A percentile compares a stretch with the other conserved stretches of the same genome.
These are phyloP conservation scores for Caenorhabditis afra DNA, from an alignment of 2,888 invertebrate genomes.

Conservation along the genomic window DNA sequence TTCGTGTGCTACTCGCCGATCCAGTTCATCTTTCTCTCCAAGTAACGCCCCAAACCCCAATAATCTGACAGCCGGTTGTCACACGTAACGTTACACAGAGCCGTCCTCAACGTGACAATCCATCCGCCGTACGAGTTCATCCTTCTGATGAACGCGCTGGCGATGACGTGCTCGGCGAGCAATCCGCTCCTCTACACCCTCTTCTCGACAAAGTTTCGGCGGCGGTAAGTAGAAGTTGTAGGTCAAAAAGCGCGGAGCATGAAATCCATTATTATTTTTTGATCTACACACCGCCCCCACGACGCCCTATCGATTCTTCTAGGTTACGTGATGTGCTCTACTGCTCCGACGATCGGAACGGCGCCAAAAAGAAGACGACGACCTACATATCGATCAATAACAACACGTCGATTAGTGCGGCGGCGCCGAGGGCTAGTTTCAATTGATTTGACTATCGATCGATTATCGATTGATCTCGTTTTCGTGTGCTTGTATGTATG, in stretches of 20 bases:
- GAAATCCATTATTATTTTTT: too few species aligned
- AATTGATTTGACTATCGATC: slow-evolving; percentile 58
- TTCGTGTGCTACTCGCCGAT: slow-evolving; percentile 82
- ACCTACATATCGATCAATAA: slow-evolving; percentile 59
- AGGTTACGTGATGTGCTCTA: slow-evolving; percentile 58
- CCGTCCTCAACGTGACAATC: slow-evolving; percentile 69
- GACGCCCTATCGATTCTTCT: slow-evolving; percentile 17
- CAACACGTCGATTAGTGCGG: slow-evolving; percentile 49
- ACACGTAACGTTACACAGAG: too few species aligned
- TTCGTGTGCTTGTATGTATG: too few species aligned
- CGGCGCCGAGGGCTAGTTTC: slow-evolving; percentile 60
- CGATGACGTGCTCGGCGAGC: slow-evolving; percentile 78
- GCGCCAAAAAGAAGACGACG: slow-evolving; percentile 25
- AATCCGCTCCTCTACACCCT: slow-evolving; percentile 79
- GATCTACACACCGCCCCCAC: too few species aligned
- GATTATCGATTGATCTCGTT: too few species aligned
- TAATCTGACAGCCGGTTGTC: too few species aligned
- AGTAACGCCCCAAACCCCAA: too few species aligned
- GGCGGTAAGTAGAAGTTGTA: too few species aligned
- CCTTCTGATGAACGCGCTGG: slow-evolving; percentile 77
- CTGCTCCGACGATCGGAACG: slow-evolving; percentile 41
- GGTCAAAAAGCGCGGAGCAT: slow-evolving; percentile 33
- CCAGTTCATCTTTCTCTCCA: slow-evolving; percentile 80
- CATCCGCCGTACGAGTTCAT: slow-evolving; percentile 74
- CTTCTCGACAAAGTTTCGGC: slow-evolving; percentile 75